These are phyloP conservation scores for Rhogogaster chlorosoma DNA, from an alignment of 2,888 invertebrate genomes.

Conservation along the genomic window DNA sequence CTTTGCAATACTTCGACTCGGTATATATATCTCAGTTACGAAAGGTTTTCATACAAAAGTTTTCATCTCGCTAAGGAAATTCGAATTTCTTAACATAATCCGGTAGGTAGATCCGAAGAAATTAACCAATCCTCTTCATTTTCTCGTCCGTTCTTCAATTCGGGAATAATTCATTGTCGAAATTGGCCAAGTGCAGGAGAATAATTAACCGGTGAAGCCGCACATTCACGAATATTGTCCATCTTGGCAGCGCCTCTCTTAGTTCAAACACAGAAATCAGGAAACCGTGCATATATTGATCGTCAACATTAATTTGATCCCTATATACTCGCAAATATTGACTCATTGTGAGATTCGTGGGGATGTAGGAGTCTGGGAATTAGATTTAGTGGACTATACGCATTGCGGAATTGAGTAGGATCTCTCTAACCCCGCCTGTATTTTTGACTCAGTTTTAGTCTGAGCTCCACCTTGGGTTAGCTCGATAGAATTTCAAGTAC, in stretches of 20 bases:
- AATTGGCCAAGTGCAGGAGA: background rate
- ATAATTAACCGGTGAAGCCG: background rate
- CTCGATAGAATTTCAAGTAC: background rate
- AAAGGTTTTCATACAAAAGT: background rate
- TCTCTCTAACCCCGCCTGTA: background rate
- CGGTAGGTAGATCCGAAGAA: background rate
- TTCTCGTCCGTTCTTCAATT: background rate
- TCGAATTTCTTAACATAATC: background rate
- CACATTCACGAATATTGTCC: background rate
- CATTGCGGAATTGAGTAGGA: background rate
- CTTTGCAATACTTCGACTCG: background rate
- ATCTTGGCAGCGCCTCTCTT: background rate
- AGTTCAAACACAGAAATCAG: background rate
- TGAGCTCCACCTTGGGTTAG: too few species aligned
- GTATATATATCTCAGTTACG: background rate
- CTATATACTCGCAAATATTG: constrained; percentile 49
- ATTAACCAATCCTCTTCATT: background rate
- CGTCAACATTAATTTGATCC: constrained; percentile 26
- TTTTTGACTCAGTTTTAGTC: background rate
- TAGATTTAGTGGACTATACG: background rate
- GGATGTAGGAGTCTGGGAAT: background rate
- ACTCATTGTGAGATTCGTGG: background rate
- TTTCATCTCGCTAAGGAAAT: background rate
- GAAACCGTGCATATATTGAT: constrained; percentile 7
- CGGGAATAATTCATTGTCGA: background rate